Conservation (phyloP, 37 sponge, comb jelly and placozoan genomes). For the Aphrocallistes beatrix region DNA sequence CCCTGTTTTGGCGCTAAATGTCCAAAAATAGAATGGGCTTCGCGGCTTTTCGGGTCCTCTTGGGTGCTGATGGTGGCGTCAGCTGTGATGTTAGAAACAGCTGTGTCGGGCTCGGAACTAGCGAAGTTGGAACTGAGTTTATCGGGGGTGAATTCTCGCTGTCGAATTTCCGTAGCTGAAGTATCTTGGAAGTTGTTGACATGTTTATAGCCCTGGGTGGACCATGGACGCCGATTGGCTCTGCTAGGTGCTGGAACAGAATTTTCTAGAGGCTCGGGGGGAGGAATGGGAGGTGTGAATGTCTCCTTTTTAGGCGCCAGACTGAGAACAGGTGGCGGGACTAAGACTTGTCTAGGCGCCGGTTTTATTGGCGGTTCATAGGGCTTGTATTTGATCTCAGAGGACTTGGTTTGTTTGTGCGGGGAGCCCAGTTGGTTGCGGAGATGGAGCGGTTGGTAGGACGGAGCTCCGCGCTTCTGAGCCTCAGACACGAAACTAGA, state of each 20-base stretch:
- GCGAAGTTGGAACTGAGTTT: constrained; percentile 11
- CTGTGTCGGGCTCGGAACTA: neutral
- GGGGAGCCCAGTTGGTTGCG: neutral
- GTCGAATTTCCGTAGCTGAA: neutral
- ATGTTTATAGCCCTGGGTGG: neutral
- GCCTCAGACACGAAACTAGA: constrained; percentile 58
- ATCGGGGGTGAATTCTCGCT: neutral
- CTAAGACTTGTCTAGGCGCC: neutral
- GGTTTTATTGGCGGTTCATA: neutral
- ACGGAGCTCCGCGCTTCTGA: constrained; percentile 40
- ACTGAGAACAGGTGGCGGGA: neutral
- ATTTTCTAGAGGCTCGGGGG: neutral
- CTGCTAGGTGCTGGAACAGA: neutral
- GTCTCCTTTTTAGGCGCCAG: neutral
- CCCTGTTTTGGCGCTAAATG: neutral
- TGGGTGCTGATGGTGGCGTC: neutral
- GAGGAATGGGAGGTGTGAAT: neutral
- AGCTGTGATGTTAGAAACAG: neutral
- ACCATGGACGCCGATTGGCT: neutral
- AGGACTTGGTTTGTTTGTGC: neutral
- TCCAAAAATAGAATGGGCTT: neutral
- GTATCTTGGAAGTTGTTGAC: neutral
- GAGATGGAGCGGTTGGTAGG: constrained; percentile 52
- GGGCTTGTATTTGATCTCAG: neutral
- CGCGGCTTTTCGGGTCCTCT: neutral